Evolutionary conservation across 2,888 invertebrate species (phyloP).

Genomic region (Theristus sp.): DNA sequence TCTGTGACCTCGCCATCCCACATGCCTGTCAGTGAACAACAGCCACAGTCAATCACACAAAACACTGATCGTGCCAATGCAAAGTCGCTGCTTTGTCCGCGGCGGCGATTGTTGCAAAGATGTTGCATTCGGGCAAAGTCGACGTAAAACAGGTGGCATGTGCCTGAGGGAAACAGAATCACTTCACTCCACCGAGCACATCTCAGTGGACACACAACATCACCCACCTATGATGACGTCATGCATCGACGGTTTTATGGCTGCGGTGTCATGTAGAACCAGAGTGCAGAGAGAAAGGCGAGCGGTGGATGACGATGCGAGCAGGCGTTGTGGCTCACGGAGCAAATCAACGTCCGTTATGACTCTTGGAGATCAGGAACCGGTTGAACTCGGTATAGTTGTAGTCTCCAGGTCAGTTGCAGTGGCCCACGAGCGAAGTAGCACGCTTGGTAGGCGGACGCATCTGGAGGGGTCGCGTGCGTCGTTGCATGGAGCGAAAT

Average conservation of each 20-base stretch:
- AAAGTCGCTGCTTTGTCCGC: not conserved
- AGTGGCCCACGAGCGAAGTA: constrained; percentile 1
- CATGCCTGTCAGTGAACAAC: too few species aligned
- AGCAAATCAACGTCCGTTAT: constrained; percentile 1
- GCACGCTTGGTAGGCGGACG: not conserved
- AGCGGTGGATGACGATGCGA: not conserved
- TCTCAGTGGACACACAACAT: not conserved
- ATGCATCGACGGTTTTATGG: constrained; percentile 1
- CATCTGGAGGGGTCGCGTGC: not conserved
- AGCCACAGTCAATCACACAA: too few species aligned
- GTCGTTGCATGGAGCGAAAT: not conserved
- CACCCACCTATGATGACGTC: not conserved
- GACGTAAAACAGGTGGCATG: too few species aligned
- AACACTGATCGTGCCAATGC: not conserved
- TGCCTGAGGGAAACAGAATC: too few species aligned
- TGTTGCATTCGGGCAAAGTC: too few species aligned
- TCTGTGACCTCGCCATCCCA: not conserved
- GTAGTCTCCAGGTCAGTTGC: constrained; percentile 1
- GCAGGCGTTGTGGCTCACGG: not conserved
- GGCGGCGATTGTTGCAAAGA: not conserved
- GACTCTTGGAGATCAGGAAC: not conserved
- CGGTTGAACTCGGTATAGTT: not conserved
- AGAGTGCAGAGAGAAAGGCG: not conserved
- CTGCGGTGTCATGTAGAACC: constrained; percentile 5
- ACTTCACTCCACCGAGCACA: too few species aligned